phyloP scores from a whole-genome alignment of 2,113 vertebrate genomes.

The Ceyx cyanopectus region DNA sequence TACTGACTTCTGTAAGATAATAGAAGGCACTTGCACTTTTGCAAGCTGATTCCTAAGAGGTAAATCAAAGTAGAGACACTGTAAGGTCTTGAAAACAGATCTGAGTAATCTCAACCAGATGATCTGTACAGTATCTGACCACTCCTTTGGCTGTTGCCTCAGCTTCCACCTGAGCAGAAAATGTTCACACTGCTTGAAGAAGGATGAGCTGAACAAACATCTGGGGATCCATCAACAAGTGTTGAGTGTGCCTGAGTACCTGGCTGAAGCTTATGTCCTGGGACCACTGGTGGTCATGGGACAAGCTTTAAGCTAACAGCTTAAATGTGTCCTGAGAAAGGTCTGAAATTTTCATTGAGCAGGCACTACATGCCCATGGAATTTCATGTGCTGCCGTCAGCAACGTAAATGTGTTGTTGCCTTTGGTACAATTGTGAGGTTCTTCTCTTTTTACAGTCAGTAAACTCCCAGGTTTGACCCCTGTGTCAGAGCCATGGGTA shows the following conservation, averaged over 20 bases:
- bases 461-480: not conserved
- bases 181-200: not conserved
- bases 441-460: not conserved
- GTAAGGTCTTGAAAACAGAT: not conserved
- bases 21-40: not conserved
- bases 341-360: not conserved
- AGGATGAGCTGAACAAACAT: not conserved
- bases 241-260: not conserved
- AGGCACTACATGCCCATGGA: not conserved
- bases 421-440: not conserved
- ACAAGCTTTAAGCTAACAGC: not conserved
- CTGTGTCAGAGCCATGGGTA: not conserved
- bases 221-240: not conserved
- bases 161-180: not conserved
- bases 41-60: not conserved
- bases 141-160: not conserved
- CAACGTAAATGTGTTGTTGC: not conserved
- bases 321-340: not conserved
- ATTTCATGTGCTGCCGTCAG: fast-evolving
- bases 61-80: not conserved
- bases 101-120: not conserved
- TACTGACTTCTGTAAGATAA: not conserved
- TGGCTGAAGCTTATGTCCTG: not conserved
- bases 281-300: fast-evolving
- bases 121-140: not conserved